Conservation (phyloP, 2,113 vertebrate genomes). For the Tachysurus vachellii region DNA sequence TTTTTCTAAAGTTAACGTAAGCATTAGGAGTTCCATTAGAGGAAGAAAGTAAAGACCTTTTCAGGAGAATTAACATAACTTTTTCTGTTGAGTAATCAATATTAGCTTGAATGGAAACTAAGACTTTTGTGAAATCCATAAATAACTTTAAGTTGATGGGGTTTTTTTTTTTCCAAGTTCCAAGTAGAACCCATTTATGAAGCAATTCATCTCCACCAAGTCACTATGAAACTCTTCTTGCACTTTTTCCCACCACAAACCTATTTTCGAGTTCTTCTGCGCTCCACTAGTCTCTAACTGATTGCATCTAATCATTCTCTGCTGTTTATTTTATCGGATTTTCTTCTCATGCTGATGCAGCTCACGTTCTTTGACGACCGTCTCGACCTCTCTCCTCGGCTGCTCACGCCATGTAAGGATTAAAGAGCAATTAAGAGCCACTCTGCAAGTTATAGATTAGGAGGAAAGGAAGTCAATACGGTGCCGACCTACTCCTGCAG, state of each 20-base stretch:
- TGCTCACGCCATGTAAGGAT: conserved; percentile 40
- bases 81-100: background rate
- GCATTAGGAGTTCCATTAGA: background rate
- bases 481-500: conserved; percentile 45
- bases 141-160: background rate
- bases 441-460: conserved; percentile 48
- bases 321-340: conserved; percentile 33
- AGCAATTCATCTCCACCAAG: background rate
- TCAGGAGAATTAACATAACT: background rate
- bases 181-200: background rate
- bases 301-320: conserved; percentile 29
- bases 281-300: background rate
- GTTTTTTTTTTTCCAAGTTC: background rate
- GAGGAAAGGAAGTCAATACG: conserved; percentile 18
- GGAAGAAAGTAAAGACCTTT: background rate
- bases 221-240: background rate
- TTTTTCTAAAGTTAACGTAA: background rate
- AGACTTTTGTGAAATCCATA: background rate
- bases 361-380: conserved; percentile 22
- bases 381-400: background rate
- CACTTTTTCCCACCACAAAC: background rate
- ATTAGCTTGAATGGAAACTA: background rate
- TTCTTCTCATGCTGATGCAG: conserved; percentile 34
- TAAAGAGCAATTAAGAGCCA: conserved; percentile 53
- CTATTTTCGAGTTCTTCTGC: conserved; percentile 14